phyloP scores from a whole-genome alignment of 2,113 vertebrate genomes.

The Notothenia rossii region DNA sequence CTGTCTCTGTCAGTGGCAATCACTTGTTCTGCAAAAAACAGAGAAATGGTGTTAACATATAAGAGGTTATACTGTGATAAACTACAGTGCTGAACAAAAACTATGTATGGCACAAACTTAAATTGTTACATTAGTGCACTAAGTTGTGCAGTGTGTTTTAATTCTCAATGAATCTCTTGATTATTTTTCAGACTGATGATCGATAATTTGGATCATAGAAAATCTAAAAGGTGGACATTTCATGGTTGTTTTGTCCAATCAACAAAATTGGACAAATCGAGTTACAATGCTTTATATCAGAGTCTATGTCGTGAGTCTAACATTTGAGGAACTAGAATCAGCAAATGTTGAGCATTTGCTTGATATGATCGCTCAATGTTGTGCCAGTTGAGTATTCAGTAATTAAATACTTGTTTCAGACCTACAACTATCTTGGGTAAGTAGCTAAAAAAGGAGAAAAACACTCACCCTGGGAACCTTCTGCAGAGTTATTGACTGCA shows the following conservation, averaged over 20 bases:
- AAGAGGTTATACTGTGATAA: not conserved
- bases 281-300: not conserved
- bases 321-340: not conserved
- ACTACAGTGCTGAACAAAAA: not conserved
- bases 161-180: not conserved
- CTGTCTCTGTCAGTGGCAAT: constrained; percentile 9
- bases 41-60: not conserved
- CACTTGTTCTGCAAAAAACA: constrained; percentile 19
- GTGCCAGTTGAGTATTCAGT: not conserved
- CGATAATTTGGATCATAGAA: not conserved
- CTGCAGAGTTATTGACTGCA: not conserved
- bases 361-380: not conserved
- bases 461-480: constrained; percentile 22
- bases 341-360: not conserved
- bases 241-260: too few relatives aligned
- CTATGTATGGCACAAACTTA: not conserved
- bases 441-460: not conserved
- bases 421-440: not conserved
- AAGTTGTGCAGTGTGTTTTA: not conserved
- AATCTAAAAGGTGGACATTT: not conserved
- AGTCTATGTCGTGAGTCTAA: not conserved
- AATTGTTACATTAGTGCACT: not conserved
- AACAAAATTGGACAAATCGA: too few relatives aligned
- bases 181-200: not conserved
- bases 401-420: not conserved